phyloP scores from a whole-genome alignment of 2,888 invertebrate genomes.

The Cephus pygmeus region DNA sequence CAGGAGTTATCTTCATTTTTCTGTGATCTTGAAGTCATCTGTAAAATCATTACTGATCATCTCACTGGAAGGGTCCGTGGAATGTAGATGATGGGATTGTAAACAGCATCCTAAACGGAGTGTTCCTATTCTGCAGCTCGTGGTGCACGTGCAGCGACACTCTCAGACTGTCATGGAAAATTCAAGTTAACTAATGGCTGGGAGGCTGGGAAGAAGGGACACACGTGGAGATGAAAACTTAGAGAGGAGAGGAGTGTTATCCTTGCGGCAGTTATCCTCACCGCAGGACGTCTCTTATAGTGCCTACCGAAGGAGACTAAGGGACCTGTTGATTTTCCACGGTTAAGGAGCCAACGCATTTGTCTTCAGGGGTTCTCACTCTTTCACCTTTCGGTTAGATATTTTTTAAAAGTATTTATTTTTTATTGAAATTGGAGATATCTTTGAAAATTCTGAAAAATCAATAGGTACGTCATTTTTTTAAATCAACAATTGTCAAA shows the following conservation, averaged over 20 bases:
- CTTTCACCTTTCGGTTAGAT: not conserved
- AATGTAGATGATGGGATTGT: not conserved
- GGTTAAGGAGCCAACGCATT: slow-evolving; percentile 23
- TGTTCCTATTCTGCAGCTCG: not conserved
- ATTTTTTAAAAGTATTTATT: not conserved
- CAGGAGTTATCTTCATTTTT: too few relatives aligned
- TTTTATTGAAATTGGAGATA: not conserved
- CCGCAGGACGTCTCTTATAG: slow-evolving; percentile 29
- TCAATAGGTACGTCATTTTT: not conserved
- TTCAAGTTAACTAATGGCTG: slow-evolving; percentile 1
- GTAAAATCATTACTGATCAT: not conserved
- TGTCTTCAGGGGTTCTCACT: not conserved
- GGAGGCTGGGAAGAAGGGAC: slow-evolving; percentile 8
- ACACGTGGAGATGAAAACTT: slow-evolving; percentile 14
- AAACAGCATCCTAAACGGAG: not conserved
- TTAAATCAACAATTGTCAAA: not conserved
- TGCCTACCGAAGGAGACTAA: slow-evolving; percentile 17
- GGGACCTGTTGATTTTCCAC: slow-evolving; percentile 34
- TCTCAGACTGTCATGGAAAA: not conserved
- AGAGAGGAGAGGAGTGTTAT: not conserved
- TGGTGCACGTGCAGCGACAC: not conserved
- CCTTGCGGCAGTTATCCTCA: slow-evolving; percentile 30
- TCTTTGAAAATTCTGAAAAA: not conserved
- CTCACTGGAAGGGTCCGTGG: not conserved
- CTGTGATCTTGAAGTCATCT: not conserved